phyloP scores from a whole-genome alignment of 2,888 invertebrate genomes.

The Amphipoea oculea region DNA sequence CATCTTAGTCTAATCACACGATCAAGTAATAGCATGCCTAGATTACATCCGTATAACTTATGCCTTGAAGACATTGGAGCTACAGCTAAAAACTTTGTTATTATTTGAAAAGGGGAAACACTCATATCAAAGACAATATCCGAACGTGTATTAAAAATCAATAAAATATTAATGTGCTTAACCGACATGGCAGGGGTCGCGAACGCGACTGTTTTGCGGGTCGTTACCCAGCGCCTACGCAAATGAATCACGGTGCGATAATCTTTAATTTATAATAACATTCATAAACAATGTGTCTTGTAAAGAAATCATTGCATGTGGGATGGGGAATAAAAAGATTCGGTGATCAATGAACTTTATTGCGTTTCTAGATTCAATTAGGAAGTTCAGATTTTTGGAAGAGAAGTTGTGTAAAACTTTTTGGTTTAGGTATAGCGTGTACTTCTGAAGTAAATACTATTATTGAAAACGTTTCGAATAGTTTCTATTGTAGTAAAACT shows the following conservation, averaged over 20 bases:
- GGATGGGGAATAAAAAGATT: conserved; percentile 62
- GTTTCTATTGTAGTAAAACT: conserved; percentile 14
- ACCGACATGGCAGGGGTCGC: conserved; percentile 42
- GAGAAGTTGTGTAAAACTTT: conserved; percentile 27
- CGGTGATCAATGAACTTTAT: conserved; percentile 63
- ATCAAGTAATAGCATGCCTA: not conserved
- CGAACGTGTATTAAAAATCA: conserved; percentile 21
- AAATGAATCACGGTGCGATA: conserved; percentile 76
- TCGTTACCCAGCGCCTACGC: conserved; percentile 73
- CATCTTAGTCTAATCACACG: not conserved
- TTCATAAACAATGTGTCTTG: conserved; percentile 71
- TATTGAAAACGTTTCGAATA: conserved; percentile 16
- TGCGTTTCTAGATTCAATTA: conserved; percentile 31
- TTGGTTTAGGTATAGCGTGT: conserved; percentile 19
- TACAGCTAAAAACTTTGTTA: not conserved
- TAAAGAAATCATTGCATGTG: conserved; percentile 63
- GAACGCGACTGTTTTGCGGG: conserved; percentile 52
- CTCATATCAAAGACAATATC: not conserved
- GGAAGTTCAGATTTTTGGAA: conserved; percentile 29
- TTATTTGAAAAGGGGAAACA: not conserved
- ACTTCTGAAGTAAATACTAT: conserved; percentile 9
- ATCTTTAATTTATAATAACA: conserved; percentile 65
- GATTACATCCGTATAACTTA: not conserved
- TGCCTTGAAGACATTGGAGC: not conserved
- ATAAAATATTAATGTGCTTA: conserved; percentile 17